Conservation (phyloP, 2,797 vertebrate genomes). For the Chelmon rostratus region DNA sequence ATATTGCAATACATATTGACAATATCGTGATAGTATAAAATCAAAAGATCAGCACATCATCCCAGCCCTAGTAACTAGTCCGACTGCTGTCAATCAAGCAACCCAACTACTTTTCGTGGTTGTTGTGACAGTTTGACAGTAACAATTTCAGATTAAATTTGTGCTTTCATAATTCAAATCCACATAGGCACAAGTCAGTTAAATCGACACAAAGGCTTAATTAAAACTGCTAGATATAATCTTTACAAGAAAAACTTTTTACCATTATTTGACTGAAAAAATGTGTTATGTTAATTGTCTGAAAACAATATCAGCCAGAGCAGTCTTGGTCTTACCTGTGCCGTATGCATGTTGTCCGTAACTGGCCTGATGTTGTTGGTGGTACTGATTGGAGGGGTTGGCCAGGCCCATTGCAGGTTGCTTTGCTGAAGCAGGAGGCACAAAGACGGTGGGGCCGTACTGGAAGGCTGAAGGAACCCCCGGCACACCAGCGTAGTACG, state of each 20-base stretch:
- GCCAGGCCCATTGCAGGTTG: slow-evolving; percentile 91
- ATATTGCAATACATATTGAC: too few species aligned
- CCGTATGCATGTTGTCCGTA: slow-evolving; percentile 94
- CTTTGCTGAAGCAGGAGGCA: slow-evolving; percentile 94
- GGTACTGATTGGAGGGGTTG: slow-evolving; percentile 90
- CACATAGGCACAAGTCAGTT: neutral
- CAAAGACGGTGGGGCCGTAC: slow-evolving; percentile 96
- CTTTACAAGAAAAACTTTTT: neutral
- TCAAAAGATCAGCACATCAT: too few species aligned
- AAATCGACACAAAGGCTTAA: neutral
- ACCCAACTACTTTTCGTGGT: neutral
- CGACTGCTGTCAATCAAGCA: neutral
- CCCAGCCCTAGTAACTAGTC: too few species aligned
- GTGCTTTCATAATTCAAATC: slow-evolving; percentile 9
- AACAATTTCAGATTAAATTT: too few species aligned
- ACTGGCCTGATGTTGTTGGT: slow-evolving; percentile 91
- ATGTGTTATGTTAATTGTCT: neutral
- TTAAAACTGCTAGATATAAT: neutral
- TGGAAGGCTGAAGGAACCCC: slow-evolving; percentile 96
- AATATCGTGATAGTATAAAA: too few species aligned
- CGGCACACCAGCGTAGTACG: slow-evolving; percentile 93
- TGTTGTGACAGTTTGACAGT: neutral
- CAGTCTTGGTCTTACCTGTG: slow-evolving; percentile 84
- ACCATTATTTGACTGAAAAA: neutral
- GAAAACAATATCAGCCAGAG: slow-evolving; percentile 7